These are phyloP conservation scores for Chamaea fasciata DNA, from an alignment of 2,113 vertebrate genomes.

Conservation along the genomic window DNA sequence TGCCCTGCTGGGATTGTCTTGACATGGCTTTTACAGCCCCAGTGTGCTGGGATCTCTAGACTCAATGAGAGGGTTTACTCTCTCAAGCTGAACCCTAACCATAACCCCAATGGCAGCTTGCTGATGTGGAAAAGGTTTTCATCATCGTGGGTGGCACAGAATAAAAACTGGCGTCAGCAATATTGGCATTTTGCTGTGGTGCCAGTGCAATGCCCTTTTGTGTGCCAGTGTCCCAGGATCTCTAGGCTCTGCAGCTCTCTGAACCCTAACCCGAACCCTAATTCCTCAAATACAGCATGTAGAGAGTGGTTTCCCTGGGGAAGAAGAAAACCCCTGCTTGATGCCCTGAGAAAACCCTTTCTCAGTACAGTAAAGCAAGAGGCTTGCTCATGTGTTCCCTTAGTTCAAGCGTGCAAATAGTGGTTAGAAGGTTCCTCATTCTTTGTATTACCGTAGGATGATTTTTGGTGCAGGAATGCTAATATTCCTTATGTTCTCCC, in stretches of 20 bases:
- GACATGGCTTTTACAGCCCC: background rate
- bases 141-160: background rate
- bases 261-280: background rate
- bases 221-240: too few relatives aligned
- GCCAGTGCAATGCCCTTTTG: background rate
- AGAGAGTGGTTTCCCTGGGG: too few relatives aligned
- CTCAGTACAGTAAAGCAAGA: too few relatives aligned
- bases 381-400: too few relatives aligned
- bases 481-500: too few relatives aligned
- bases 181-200: background rate
- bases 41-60: background rate
- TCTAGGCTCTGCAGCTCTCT: background rate
- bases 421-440: too few relatives aligned
- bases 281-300: background rate
- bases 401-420: too few relatives aligned
- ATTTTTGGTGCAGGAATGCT: too few relatives aligned
- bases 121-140: background rate
- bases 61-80: background rate
- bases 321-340: too few relatives aligned
- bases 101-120: background rate
- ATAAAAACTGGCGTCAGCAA: background rate
- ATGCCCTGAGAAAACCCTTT: too few relatives aligned
- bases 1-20: background rate
- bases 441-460: too few relatives aligned
- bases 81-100: background rate